Percentiles rank a stretch among this genome's conserved stretches.
Conservation (phyloP, 2,797 vertebrate genomes). For the Acipenser ruthenus region DNA sequence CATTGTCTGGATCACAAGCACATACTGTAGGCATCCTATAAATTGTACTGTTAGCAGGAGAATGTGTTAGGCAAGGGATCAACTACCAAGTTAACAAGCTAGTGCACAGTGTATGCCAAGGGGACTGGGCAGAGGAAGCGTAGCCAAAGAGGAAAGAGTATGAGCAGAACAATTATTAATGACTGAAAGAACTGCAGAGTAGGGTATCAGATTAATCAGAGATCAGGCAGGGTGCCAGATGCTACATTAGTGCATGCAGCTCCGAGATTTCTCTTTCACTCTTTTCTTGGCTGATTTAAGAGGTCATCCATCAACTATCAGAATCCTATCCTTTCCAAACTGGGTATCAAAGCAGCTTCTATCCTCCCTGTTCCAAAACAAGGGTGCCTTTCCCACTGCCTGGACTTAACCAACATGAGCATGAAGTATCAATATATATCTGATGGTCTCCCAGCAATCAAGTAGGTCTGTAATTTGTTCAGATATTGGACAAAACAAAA, state of each 20-base stretch:
- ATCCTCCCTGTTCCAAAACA: slow-evolving; percentile 11
- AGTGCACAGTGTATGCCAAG: slow-evolving; percentile 32
- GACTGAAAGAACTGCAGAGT: slow-evolving; percentile 15
- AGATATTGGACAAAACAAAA: background rate
- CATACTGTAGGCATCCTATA: background rate
- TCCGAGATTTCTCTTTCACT: slow-evolving; percentile 43
- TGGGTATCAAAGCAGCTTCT: slow-evolving; percentile 33
- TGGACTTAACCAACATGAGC: slow-evolving; percentile 5
- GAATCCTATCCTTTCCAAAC: slow-evolving; percentile 16
- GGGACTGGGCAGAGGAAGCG: background rate
- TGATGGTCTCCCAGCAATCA: slow-evolving; percentile 9
- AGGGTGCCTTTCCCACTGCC: background rate
- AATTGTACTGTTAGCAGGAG: slow-evolving; percentile 13
- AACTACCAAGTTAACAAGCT: slow-evolving; percentile 18
- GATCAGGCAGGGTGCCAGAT: slow-evolving; percentile 61
- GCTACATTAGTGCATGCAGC: slow-evolving; percentile 58
- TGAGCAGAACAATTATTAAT: slow-evolving; percentile 17
- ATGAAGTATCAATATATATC: slow-evolving; percentile 21
- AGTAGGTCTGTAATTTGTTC: slow-evolving; percentile 1
- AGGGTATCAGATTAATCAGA: slow-evolving; percentile 58
- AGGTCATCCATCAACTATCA: slow-evolving; percentile 24
- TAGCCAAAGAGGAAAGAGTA: slow-evolving; percentile 12
- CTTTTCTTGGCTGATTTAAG: slow-evolving; percentile 26
- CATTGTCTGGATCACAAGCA: too few species aligned
- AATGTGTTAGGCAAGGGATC: slow-evolving; percentile 30